Base-by-base conservation (phyloP, 2,113 vertebrate genomes). In the Thomomys bottae region DNA sequence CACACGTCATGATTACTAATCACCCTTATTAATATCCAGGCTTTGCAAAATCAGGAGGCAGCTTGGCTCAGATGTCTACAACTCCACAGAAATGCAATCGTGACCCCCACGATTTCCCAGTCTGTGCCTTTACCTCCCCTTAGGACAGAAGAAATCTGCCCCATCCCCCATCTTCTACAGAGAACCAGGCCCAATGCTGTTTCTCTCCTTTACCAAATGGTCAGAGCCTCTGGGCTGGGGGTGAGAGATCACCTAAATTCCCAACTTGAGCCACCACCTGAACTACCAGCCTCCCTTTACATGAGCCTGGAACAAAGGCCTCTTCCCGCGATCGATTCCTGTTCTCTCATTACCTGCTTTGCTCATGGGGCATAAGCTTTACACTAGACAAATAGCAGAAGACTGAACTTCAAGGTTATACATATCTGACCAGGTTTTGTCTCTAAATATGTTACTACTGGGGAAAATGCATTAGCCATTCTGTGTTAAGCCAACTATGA, bases 1-100 rank as follows among this genome's bases (percentile, higher is more conserved):
- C 96, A 96, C 96, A 97, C 63, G 82, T 96, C 96, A 95, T 96
- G 94, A 95, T 85, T 96, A 93, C 96, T 96, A 96, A 96, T 96
- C 96, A 97, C 94, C 91, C 94, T 95, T 96, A 96, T 97, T 96
- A 96, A 97, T 95, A 96, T 96, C 96, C 83, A 82, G 80, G 93
- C 94, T 95, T 94, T 95, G 89, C 87, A 95, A 93, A 95, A 92
- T 73, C 94, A 93, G 71, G 57, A 95, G 85, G 89, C 87, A 94
- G 91, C 80, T 38, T 92, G 82, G 87, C 96, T 88, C 78, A 23
- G 92, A 91, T 66, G 73, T 87, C 93, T 67, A 18, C 34, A 92
- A 84, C 93, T 67, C 84, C 66, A 34, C 91, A 34, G 91, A 90
- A 93, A 75, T 75, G 88, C 90, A 92, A 3, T 88, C 66, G 87